phyloP scores from a whole-genome alignment of 2,113 vertebrate genomes.

The Tonatia bakeri region DNA sequence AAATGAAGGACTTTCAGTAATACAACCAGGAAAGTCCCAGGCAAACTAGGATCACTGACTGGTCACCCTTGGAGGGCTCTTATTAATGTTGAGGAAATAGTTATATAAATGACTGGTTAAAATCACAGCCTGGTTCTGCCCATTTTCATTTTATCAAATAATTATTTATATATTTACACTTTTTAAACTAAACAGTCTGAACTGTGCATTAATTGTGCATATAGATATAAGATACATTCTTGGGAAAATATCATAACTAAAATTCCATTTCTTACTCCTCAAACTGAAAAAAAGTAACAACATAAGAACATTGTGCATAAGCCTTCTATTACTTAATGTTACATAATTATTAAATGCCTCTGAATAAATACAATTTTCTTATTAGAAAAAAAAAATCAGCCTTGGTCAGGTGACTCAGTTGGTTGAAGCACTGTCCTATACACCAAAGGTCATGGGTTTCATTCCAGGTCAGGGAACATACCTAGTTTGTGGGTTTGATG shows the following conservation, averaged over 20 bases:
- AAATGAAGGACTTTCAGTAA: background rate
- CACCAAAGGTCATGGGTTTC: too few relatives aligned
- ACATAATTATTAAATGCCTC: background rate
- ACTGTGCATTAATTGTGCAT: background rate
- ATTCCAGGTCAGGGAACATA: too few relatives aligned
- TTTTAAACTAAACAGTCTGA: background rate
- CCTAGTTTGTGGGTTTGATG: too few relatives aligned
- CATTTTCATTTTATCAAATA: background rate
- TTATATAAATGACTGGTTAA: background rate
- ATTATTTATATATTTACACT: background rate
- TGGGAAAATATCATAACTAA: slow-evolving; percentile 22
- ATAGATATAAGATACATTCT: background rate
- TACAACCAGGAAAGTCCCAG: background rate
- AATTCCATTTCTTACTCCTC: background rate
- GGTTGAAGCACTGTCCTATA: too few relatives aligned
- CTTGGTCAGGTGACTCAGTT: too few relatives aligned
- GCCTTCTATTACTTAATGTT: background rate
- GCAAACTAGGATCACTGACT: background rate
- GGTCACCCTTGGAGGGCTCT: background rate
- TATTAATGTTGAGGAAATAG: slow-evolving; percentile 1
- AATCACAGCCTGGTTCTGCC: background rate
- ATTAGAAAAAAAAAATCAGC: background rate
- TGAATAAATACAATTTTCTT: background rate
- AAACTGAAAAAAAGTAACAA: slow-evolving; percentile 1
- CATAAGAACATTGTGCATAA: background rate